Conservation (phyloP, 2,113 vertebrate species). For the Sinocyclocheilus anshuiensis region DNA sequence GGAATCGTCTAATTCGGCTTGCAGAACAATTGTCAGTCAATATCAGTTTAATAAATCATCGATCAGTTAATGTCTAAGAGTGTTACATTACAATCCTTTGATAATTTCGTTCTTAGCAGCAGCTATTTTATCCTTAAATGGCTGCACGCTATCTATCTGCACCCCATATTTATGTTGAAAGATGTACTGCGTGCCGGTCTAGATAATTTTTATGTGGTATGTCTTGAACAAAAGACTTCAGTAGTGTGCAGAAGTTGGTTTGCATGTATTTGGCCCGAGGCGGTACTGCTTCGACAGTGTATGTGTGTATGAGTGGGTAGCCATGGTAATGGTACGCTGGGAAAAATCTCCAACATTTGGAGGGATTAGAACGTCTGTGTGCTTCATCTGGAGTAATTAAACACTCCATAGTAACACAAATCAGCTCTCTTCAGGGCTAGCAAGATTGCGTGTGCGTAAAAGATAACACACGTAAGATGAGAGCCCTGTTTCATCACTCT, state of each 20-base stretch:
- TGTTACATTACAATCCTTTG: neutral
- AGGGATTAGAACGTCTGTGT: constrained; percentile 52
- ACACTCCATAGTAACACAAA: constrained; percentile 53
- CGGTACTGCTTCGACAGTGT: neutral
- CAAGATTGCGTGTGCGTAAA: neutral
- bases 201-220: neutral
- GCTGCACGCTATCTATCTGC: neutral
- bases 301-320: constrained; percentile 18
- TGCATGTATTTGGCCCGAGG: neutral
- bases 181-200: neutral
- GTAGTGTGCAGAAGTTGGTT: constrained; percentile 7
- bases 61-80: neutral
- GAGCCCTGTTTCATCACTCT: constrained; percentile 44
- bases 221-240: constrained; percentile 18
- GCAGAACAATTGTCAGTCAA: neutral
- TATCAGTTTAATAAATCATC: neutral
- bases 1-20: neutral
- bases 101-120: neutral
- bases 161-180: neutral
- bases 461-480: neutral
- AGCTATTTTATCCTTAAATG: neutral
- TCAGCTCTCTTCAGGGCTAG: constrained; percentile 49
- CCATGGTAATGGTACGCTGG: constrained; percentile 34
- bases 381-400: constrained; percentile 57
- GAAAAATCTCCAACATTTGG: constrained; percentile 52